Evolutionary conservation across 2,888 invertebrate species (phyloP), one percentile per base, ranked within the genome.

Genomic region (Tipula helvola): DNA sequence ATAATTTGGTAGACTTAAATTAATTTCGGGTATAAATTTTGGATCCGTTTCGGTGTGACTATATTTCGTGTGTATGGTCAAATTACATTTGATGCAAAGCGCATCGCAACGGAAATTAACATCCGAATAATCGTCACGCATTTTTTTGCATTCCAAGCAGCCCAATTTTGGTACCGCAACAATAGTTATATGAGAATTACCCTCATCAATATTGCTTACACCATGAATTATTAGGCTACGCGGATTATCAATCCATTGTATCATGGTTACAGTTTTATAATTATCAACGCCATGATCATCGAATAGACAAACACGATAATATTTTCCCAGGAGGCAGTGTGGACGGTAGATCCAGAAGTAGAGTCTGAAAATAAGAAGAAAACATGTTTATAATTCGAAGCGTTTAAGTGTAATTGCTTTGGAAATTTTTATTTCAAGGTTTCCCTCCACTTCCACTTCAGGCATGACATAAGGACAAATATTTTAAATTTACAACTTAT

Each of bases 51-150:
- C 95, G n/a, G 96, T 96, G 89, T 97, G 95, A 90, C 97, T 96
- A 91, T 97, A 97, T 90, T 96, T 96, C 88, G 97, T 97, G 91
- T 98, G 98, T 88, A 98, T 95, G 85, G 97, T 97, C 89, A 97
- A 95, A 90, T 97, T 97, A 91, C 98, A 98, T 90, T 95, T 95
- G 87, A 97, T 92, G 90, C 98, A 98, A 89, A 95, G 92, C 89
- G 94, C 94, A 86, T 95, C 93, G 89, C 94, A 94, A 89, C 94
- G 94, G 87, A 92, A 91, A 89, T 92, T 90, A 87, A 90, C 90
- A 91, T 93, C 93, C 36, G 88, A 87, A 91, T 92, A 92, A 88
- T 91, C 92, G 89, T 92, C 93, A 86, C 92, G 91, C 88, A 92
- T 91, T 87, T 93, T 92, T 87, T 93, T 93, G 90, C 94, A 94